These are phyloP conservation scores for Physella acuta DNA, from an alignment of 1,140 invertebrate genomes.

Conservation along the genomic window DNA sequence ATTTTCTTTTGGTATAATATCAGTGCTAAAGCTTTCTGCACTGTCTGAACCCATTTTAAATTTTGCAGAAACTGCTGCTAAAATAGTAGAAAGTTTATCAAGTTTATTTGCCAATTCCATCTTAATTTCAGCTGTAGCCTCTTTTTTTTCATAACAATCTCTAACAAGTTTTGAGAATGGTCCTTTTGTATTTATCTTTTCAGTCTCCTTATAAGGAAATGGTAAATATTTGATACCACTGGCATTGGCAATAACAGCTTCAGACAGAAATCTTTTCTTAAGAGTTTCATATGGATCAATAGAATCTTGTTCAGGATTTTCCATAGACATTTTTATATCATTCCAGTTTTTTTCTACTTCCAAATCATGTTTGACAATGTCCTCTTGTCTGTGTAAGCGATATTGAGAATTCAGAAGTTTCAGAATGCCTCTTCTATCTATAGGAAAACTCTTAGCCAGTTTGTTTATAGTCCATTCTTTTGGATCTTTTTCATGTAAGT, in stretches of 20 bases:
- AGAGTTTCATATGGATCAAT: not conserved
- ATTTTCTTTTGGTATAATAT: not conserved
- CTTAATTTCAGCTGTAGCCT: not conserved
- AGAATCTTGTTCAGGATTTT: not conserved
- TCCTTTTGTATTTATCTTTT: slow-evolving; percentile 2
- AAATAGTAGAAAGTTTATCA: not conserved
- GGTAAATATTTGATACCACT: not conserved
- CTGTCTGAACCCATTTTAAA: not conserved
- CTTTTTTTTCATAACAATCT: slow-evolving; percentile 10
- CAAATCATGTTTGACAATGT: slow-evolving; percentile 1
- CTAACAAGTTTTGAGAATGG: slow-evolving; percentile 5
- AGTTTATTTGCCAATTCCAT: not conserved
- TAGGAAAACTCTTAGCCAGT: slow-evolving; percentile 13
- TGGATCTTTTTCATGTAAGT: not conserved
- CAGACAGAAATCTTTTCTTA: not conserved
- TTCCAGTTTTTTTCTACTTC: slow-evolving; percentile 5
- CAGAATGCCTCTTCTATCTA: not conserved
- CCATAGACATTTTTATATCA: not conserved
- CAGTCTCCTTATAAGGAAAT: not conserved
- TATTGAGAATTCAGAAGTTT: not conserved
- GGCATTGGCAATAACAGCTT: slow-evolving; percentile 1
- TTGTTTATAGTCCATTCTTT: not conserved
- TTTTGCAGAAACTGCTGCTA: not conserved
- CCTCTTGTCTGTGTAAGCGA: not conserved
- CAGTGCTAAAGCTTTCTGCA: too few species aligned